Conservation (phyloP, 2,888 invertebrate species). For the Helleia helle region DNA sequence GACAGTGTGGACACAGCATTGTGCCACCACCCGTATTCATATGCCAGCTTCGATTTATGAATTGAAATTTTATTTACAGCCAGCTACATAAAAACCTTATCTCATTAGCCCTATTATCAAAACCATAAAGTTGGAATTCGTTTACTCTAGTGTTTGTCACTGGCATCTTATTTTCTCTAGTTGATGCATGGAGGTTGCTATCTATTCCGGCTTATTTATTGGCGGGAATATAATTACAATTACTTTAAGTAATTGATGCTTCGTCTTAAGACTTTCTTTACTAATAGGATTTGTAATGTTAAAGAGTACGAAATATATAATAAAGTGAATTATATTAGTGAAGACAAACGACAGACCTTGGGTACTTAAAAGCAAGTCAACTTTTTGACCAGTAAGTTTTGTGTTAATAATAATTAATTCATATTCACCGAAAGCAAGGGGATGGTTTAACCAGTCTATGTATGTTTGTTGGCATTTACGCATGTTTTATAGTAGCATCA, state of each 20-base stretch:
- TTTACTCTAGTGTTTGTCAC: constrained; percentile 11
- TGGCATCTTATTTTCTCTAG: constrained; percentile 6
- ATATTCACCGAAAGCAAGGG: too few relatives aligned
- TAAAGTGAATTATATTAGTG: too few relatives aligned
- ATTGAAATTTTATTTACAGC: constrained; percentile 25
- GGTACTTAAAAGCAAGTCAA: too few relatives aligned
- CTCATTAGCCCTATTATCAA: constrained; percentile 10
- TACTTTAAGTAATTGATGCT: constrained; percentile 49
- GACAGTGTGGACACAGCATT: constrained; percentile 45
- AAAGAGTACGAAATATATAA: too few relatives aligned
- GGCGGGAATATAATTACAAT: constrained; percentile 52
- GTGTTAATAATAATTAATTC: too few relatives aligned
- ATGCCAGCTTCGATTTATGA: constrained; percentile 60
- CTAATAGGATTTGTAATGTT: constrained; percentile 21
- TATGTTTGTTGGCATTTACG: too few relatives aligned
- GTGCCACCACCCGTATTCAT: constrained; percentile 50
- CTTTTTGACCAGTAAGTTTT: too few relatives aligned
- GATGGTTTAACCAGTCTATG: too few relatives aligned
- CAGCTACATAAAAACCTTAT: constrained; percentile 9
- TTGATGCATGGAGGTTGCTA: constrained; percentile 44
- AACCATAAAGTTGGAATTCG: constrained; percentile 16
- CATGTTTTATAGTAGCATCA: too few relatives aligned
- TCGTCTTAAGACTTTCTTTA: too few relatives aligned
- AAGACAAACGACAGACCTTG: too few relatives aligned
- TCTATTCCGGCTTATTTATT: constrained; percentile 49